Evolutionary conservation across 2,888 invertebrate genomes (phyloP), one percentile per base, ranked within the genome.

Genomic region (Teleogryllus oceanicus): DNA sequence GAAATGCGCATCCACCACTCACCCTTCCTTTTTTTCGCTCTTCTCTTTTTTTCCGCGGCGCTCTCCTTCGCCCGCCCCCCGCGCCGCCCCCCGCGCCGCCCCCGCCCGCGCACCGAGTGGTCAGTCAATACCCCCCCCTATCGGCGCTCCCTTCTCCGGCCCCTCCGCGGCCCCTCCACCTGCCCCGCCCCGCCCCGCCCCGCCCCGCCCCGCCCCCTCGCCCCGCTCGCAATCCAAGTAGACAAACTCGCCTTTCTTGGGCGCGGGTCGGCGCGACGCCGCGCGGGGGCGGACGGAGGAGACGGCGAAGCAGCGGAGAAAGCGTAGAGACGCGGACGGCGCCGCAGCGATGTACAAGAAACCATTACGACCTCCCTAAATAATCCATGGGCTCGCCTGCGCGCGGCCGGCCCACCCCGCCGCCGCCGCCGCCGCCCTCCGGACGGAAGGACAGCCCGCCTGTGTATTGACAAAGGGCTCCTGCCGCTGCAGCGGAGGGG

Each of bases 151-250:
- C 82, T 80, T 79, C 80, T 81, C 82, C 80, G 79, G 78, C 62
- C 11, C 18, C 51, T 82, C 84, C 85, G 85, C 85, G 86, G n/a
- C 85, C 86, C 85, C 85, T 86, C 85, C 83, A 82, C 76, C 74
- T 76, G 78, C 78, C 78, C 49, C n/a, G 82, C 83, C 50, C 75
- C 50, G 81, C 77, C 80, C 85, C 84, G 84, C 83, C 81, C 62
- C 62, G 21, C 83, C 83, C 83, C 84, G 83, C 82, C 79, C 78
- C 82, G 79, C 81, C 79, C 79, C 49, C 76, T 78, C 37, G 50
- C 50, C 75, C 62, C 62, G 8, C 62, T 62, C 62, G 62, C 62
- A 62, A 62, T 62, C 62, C 62, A 62, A 62, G 62, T 62, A 62
- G 62, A 62, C 62, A 62, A 37, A 62, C 62, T 62, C 62, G 62